Evolutionary conservation across 2,888 invertebrate genomes (phyloP).

Genomic region (Andricus curvator): DNA sequence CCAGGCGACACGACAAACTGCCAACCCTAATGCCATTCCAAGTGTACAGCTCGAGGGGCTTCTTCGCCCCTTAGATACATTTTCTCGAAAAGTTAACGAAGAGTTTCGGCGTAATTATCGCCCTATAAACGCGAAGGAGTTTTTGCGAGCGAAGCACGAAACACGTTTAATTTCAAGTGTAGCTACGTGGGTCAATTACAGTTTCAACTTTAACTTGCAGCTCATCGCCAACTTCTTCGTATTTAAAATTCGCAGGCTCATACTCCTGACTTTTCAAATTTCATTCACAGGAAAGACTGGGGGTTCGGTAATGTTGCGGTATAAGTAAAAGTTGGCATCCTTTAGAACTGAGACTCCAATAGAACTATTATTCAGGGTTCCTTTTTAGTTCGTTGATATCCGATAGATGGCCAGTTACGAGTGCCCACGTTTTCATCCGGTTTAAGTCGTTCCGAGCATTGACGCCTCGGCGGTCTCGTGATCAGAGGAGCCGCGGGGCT

Average conservation of each 20-base stretch:
- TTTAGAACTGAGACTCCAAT: no score
- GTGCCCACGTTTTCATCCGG: no score
- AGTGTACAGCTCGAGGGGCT: conserved; percentile 58
- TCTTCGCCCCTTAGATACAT: conserved; percentile 55
- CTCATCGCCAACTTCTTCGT: background rate
- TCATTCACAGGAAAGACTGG: background rate
- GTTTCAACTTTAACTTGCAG: conserved; percentile 9
- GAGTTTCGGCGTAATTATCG: conserved; percentile 60
- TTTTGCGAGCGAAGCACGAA: conserved; percentile 24
- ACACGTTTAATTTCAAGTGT: conserved; percentile 17
- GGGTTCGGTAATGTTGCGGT: no score
- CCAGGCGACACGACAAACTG: conserved; percentile 72
- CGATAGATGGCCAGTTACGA: no score
- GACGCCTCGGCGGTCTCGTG: no score
- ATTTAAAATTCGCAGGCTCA: background rate
- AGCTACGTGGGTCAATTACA: conserved; percentile 28
- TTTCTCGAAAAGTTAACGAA: conserved; percentile 57
- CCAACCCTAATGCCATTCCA: conserved; percentile 77
- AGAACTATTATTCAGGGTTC: no score
- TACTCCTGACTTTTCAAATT: background rate
- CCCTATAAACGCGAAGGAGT: conserved; percentile 50
- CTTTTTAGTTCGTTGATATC: no score
- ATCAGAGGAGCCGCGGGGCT: no score
- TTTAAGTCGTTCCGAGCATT: no score
- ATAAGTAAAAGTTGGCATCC: no score